Percentiles rank a stretch among this genome's conserved stretches.
phyloP scores from a whole-genome alignment of 2,797 vertebrate species.

The Artibeus lituratus region DNA sequence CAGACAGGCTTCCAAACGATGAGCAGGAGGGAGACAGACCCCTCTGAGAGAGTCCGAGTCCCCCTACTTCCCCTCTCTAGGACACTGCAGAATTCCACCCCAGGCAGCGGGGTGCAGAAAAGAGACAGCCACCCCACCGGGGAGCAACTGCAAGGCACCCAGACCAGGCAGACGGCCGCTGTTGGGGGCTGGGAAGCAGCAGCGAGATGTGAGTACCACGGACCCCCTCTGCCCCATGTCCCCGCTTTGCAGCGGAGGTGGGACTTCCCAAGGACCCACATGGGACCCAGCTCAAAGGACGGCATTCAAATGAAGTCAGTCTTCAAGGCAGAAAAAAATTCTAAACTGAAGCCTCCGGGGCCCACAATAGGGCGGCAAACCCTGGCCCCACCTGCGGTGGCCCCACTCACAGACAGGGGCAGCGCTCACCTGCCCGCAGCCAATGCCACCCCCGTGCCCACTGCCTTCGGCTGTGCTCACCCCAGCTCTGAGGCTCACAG shows the following conservation, averaged over 20 bases:
- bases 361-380: neutral
- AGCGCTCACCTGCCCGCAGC: fast-evolving
- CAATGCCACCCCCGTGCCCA: neutral
- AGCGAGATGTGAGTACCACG: too few species aligned
- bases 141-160: neutral
- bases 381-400: neutral
- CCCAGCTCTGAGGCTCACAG: too few species aligned
- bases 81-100: neutral
- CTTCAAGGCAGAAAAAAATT: neutral
- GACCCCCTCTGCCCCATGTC: too few species aligned
- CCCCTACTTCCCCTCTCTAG: neutral
- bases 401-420: neutral
- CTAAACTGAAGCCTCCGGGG: neutral
- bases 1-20: neutral
- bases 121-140: neutral
- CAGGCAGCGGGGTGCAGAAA: neutral
- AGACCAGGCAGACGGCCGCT: too few species aligned
- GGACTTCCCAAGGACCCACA: too few species aligned
- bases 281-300: neutral
- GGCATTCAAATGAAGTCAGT: neutral
- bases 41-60: neutral
- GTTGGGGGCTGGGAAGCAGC: too few species aligned
- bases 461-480: neutral
- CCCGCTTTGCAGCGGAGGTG: too few species aligned
- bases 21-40: neutral